Conservation (phyloP, 2,888 invertebrate genomes). For the Plagiodera versicolora region DNA sequence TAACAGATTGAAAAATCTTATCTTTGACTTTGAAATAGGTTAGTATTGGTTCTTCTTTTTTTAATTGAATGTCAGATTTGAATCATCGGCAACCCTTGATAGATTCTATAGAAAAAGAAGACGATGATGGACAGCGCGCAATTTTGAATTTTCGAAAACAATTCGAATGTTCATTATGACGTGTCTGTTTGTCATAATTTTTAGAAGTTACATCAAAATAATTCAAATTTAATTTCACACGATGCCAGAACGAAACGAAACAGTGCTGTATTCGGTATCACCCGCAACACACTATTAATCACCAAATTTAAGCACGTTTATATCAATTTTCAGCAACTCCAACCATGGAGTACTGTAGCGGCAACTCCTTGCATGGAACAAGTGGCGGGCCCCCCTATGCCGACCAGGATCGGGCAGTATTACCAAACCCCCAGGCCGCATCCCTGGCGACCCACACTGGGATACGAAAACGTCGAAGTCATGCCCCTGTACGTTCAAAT, state of each 20-base stretch:
- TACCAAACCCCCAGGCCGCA: conserved; percentile 74
- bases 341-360: conserved; percentile 63
- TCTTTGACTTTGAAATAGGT: too few relatives aligned
- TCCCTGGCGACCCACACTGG: conserved; percentile 78
- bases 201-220: neutral
- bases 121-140: too few relatives aligned
- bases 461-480: conserved; percentile 76
- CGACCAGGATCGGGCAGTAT: conserved; percentile 68
- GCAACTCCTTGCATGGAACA: conserved; percentile 68
- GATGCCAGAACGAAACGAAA: conserved; percentile 30
- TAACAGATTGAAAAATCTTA: too few relatives aligned
- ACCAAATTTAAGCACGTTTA: neutral
- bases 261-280: conserved; percentile 38
- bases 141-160: too few relatives aligned
- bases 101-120: too few relatives aligned
- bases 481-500: conserved; percentile 63
- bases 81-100: too few relatives aligned
- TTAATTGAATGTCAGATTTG: too few relatives aligned
- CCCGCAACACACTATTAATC: too few relatives aligned
- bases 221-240: neutral
- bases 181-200: neutral
- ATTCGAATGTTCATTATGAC: too few relatives aligned
- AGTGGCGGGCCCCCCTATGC: conserved; percentile 63
- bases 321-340: conserved; percentile 66
- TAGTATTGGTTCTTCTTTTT: too few relatives aligned